Evolutionary conservation across 1,140 invertebrate genomes (phyloP).

Genomic region (Drosophila cardini): DNA sequence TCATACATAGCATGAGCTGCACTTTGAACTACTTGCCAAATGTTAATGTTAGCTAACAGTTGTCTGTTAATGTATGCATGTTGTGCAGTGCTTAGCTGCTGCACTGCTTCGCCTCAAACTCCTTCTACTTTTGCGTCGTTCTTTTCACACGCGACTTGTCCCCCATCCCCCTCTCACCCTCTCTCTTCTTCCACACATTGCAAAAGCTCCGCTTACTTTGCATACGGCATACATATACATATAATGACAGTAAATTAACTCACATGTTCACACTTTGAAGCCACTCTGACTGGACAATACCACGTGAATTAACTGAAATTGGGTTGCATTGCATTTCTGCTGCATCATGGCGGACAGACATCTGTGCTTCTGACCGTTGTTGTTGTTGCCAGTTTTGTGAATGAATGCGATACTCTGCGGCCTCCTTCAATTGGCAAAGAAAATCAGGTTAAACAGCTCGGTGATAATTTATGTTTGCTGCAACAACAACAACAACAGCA

Average conservation of each 20-base stretch:
- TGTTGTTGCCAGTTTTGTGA: slow-evolving; percentile 57
- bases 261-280: slow-evolving; percentile 61
- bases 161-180: slow-evolving; percentile 10
- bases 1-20: slow-evolving; percentile 2
- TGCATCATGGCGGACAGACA: slow-evolving; percentile 55
- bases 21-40: not conserved
- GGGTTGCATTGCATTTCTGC: slow-evolving; percentile 66
- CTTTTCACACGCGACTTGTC: slow-evolving; percentile 53
- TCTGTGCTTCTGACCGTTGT: slow-evolving; percentile 5
- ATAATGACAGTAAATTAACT: slow-evolving; percentile 62
- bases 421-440: slow-evolving; percentile 60
- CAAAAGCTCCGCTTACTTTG: slow-evolving; percentile 7
- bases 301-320: slow-evolving; percentile 62
- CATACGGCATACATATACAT: slow-evolving; percentile 44
- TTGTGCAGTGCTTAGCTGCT: not conserved
- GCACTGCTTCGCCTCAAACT: not conserved
- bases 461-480: slow-evolving; percentile 67
- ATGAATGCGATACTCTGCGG: slow-evolving; percentile 59
- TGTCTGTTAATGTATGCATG: slow-evolving; percentile 19
- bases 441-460: slow-evolving; percentile 80
- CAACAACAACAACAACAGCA: slow-evolving; percentile 27
- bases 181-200: slow-evolving; percentile 3
- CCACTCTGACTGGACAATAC: slow-evolving; percentile 48
- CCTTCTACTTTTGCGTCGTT: slow-evolving; percentile 13
- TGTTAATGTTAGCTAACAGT: slow-evolving; percentile 33